A percentile compares a stretch with the other conserved stretches of the same genome.
Conservation (phyloP, 2,888 invertebrate species). For the Rhorus exstirpatorius region DNA sequence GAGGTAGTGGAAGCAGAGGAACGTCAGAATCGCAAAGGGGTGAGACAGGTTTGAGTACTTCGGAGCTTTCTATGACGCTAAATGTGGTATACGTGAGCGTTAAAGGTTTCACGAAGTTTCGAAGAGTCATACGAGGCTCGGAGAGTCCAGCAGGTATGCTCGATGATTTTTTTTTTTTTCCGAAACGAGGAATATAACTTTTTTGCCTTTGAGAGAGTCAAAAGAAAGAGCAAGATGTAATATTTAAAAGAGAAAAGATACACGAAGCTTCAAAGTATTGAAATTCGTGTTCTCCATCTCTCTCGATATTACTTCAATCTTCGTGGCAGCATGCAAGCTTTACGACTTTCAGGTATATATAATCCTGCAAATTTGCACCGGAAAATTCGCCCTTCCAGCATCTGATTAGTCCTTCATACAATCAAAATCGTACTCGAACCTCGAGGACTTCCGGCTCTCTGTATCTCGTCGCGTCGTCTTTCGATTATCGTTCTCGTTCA, state of each 20-base stretch:
- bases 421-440: constrained; percentile 31
- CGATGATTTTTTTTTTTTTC: constrained; percentile 44
- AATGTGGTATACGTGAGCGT: constrained; percentile 65
- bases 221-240: no score
- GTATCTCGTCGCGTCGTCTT: constrained; percentile 3
- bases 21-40: constrained; percentile 56
- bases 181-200: constrained; percentile 7
- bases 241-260: no score
- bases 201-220: background rate
- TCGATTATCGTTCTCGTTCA: constrained; percentile 75
- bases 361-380: constrained; percentile 32
- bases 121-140: constrained; percentile 40
- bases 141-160: background rate
- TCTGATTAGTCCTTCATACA: constrained; percentile 59
- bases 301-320: background rate
- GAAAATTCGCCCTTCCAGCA: constrained; percentile 33
- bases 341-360: constrained; percentile 40
- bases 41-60: constrained; percentile 32
- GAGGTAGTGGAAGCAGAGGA: constrained; percentile 30
- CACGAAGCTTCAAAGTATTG: no score
- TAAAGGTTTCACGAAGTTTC: constrained; percentile 60
- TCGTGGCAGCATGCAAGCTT: constrained; percentile 16
- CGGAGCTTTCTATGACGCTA: constrained; percentile 63
- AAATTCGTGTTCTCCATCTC: background rate
- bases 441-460: constrained; percentile 59